These are phyloP conservation scores for Pimephales promelas DNA, from an alignment of 2,113 vertebrate genomes.

Conservation along the genomic window DNA sequence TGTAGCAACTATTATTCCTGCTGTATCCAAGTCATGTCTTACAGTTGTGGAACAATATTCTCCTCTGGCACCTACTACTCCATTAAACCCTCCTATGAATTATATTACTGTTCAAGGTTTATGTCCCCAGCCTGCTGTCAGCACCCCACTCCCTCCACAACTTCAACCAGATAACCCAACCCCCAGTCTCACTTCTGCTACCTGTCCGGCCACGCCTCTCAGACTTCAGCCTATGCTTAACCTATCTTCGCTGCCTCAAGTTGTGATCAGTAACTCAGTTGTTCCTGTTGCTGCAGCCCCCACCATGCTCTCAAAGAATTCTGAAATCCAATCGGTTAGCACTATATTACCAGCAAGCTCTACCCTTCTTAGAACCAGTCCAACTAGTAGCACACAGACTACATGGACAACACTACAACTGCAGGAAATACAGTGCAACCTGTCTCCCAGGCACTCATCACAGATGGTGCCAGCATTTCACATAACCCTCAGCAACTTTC, in stretches of 20 bases:
- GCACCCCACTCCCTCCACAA: slow-evolving; percentile 64
- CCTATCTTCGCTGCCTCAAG: slow-evolving; percentile 62
- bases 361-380: slow-evolving; percentile 66
- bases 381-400: slow-evolving; percentile 89
- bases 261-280: slow-evolving; percentile 44
- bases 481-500: slow-evolving; percentile 72
- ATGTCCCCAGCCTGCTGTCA: slow-evolving; percentile 67
- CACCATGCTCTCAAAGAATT: slow-evolving; percentile 22
- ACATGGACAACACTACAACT: slow-evolving; percentile 96
- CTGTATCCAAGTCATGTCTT: slow-evolving; percentile 73
- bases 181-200: slow-evolving; percentile 62
- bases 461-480: slow-evolving; percentile 59
- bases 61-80: slow-evolving; percentile 60
- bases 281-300: slow-evolving; percentile 26
- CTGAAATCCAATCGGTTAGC: slow-evolving; percentile 24
- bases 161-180: slow-evolving; percentile 59
- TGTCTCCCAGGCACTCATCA: slow-evolving; percentile 82
- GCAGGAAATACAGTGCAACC: slow-evolving; percentile 93
- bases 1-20: slow-evolving; percentile 72
- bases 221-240: slow-evolving; percentile 72
- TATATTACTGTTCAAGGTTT: slow-evolving; percentile 75
- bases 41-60: slow-evolving; percentile 75
- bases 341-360: slow-evolving; percentile 53
- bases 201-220: slow-evolving; percentile 48
- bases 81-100: slow-evolving; percentile 72